These are phyloP conservation scores for Orbicella faveolata DNA, from an alignment of 64 coral and sea anemone genomes.

Conservation along the genomic window DNA sequence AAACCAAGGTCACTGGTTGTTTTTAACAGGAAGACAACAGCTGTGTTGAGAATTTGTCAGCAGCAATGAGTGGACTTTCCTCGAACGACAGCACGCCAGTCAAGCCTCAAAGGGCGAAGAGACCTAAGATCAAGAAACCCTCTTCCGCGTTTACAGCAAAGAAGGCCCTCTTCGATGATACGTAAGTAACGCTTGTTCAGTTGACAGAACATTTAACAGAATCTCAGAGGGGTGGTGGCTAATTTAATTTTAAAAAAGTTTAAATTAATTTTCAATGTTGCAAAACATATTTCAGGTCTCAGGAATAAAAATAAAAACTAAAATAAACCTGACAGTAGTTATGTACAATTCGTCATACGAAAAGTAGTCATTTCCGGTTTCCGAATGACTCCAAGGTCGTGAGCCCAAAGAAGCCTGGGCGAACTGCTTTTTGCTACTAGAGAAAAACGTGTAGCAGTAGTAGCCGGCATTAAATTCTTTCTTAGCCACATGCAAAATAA, in stretches of 20 bases:
- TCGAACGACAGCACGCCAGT: conserved; percentile 16
- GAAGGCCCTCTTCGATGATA: conserved; percentile 2
- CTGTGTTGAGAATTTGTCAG: conserved; percentile 17
- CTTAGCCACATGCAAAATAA: no score
- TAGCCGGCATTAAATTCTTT: no score
- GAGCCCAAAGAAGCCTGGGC: no score
- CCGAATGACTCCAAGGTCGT: not conserved
- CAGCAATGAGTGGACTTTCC: conserved; percentile 18
- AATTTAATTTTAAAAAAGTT: not conserved
- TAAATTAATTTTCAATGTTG: not conserved
- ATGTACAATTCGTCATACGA: conserved; percentile 5
- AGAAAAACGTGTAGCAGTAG: no score
- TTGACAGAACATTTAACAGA: not conserved
- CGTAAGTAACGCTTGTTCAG: not conserved
- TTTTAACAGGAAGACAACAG: conserved; percentile 21
- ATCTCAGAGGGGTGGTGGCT: not conserved
- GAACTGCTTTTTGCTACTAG: no score
- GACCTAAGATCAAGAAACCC: conserved; percentile 20
- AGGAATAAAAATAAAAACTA: conserved; percentile 20
- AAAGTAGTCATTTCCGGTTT: conserved; percentile 11
- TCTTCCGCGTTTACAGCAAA: conserved; percentile 1
- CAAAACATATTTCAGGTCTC: conserved; percentile 23
- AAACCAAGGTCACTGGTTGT: not conserved
- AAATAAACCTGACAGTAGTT: not conserved
- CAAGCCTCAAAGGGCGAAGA: conserved; percentile 9